Conservation (phyloP, 2,113 vertebrate species). For the Gnathonemus longibarbis region DNA sequence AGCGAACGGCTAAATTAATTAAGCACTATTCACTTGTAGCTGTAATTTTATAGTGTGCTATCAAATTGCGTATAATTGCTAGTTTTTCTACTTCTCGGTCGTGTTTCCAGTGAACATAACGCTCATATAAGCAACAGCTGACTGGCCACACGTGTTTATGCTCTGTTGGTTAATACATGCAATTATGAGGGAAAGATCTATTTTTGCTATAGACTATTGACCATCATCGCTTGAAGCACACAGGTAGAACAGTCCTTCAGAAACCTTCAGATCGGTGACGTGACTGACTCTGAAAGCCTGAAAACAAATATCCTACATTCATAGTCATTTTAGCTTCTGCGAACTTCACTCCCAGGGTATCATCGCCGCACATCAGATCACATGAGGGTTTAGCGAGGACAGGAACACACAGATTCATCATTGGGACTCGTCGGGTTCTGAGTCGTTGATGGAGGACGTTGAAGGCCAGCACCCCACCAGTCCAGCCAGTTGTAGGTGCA, state of each 20-base stretch:
- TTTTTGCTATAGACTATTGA: background rate
- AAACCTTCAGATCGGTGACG: background rate
- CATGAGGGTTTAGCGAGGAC: too few species aligned
- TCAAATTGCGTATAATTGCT: background rate
- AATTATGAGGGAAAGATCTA: background rate
- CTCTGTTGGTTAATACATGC: background rate
- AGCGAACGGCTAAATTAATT: background rate
- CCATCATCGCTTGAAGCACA: background rate
- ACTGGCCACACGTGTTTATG: background rate
- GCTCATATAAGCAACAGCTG: background rate
- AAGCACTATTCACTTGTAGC: background rate
- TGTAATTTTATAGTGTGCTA: background rate
- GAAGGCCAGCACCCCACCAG: background rate
- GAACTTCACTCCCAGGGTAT: background rate
- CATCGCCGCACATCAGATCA: too few species aligned
- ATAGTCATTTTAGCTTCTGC: background rate
- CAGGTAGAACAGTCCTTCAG: background rate
- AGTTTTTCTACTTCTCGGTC: background rate
- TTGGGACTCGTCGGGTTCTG: background rate
- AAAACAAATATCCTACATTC: background rate
- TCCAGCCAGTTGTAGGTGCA: background rate
- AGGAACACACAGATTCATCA: background rate
- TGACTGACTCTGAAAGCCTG: background rate
- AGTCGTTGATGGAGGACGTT: background rate
- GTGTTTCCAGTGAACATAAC: background rate